These are phyloP conservation scores for Bombus turneri DNA, from an alignment of 1,140 invertebrate species.

Conservation along the genomic window DNA sequence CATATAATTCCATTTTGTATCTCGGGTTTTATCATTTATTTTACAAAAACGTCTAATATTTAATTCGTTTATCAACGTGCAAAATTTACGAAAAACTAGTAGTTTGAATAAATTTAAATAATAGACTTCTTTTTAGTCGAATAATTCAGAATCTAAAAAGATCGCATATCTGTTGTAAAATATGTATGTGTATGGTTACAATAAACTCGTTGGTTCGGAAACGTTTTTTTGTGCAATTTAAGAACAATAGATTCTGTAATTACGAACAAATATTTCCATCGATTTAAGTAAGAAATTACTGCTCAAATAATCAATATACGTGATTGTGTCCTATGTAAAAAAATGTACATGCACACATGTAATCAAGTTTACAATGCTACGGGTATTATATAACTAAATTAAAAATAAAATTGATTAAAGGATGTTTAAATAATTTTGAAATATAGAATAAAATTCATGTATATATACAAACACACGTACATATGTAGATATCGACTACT, in stretches of 20 bases:
- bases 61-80: not conserved
- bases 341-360: too few species aligned
- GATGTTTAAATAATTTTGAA: not conserved
- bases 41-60: not conserved
- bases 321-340: not conserved
- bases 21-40: not conserved
- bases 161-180: not conserved
- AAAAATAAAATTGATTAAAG: slow-evolving; percentile 1
- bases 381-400: not conserved
- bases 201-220: not conserved
- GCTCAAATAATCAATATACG: not conserved
- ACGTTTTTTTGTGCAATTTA: not conserved
- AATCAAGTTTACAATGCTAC: not conserved
- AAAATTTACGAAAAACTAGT: not conserved
- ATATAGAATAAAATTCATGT: too few species aligned
- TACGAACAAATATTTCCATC: not conserved
- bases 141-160: too few species aligned
- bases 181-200: not conserved
- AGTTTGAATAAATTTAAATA: not conserved
- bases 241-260: not conserved
- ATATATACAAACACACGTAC: not conserved
- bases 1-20: too few species aligned
- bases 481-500: not conserved
- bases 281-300: not conserved
- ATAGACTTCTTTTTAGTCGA: not conserved